A percentile compares a stretch with the other conserved stretches of the same genome.
Conservation (phyloP, 2,113 vertebrate genomes). For the Fulmarus glacialis region DNA sequence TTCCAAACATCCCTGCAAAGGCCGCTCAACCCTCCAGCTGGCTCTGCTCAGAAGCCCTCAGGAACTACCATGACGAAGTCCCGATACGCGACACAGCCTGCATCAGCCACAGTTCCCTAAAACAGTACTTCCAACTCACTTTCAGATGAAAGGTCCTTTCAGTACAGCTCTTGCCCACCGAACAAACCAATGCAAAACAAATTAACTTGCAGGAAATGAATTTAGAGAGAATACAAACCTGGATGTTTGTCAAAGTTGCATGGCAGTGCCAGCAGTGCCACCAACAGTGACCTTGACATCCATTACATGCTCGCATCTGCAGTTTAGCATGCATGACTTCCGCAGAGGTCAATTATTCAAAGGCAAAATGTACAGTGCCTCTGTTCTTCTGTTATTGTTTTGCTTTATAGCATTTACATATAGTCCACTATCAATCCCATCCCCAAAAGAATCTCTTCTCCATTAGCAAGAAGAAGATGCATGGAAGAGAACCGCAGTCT, state of each 20-base stretch:
- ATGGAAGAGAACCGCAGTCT: background rate
- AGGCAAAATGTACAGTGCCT: background rate
- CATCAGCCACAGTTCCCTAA: background rate
- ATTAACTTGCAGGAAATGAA: background rate
- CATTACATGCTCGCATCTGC: background rate
- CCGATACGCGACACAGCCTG: accelerated
- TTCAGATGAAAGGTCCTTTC: background rate
- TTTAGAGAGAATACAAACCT: background rate
- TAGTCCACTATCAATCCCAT: background rate
- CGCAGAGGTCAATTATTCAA: constrained; percentile 27
- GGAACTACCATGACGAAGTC: background rate
- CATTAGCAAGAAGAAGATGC: background rate
- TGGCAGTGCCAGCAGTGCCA: background rate
- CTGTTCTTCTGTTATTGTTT: background rate
- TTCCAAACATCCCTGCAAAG: background rate
- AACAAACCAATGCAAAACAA: background rate
- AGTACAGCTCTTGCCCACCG: background rate
- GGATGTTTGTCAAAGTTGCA: accelerated
- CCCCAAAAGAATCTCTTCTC: background rate
- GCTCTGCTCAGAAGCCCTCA: background rate
- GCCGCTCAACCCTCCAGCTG: background rate
- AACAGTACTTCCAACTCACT: background rate
- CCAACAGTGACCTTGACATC: background rate
- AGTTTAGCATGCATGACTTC: constrained; percentile 2
- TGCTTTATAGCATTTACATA: background rate